Conservation (phyloP, 2,888 invertebrate species). For the Apodemia mormo region DNA sequence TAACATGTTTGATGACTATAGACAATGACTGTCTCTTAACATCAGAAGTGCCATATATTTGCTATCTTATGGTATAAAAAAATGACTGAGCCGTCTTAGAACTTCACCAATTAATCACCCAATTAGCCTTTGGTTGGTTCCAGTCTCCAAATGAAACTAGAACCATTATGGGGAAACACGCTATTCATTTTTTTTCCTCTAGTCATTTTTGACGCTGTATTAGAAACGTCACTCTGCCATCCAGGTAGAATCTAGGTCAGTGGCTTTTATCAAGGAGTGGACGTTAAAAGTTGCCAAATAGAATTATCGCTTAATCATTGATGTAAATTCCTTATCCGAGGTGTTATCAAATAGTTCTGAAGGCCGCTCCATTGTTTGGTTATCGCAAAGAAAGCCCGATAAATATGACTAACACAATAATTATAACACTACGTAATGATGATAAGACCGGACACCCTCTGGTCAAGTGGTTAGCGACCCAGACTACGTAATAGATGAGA, state of each 20-base stretch:
- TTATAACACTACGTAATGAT: slow-evolving; percentile 9
- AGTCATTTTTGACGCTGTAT: neutral
- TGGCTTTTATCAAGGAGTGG: neutral
- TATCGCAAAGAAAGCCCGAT: neutral
- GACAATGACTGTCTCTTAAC: no score
- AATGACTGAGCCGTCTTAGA: no score
- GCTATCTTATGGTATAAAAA: no score
- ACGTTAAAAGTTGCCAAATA: neutral
- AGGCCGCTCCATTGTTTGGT: neutral
- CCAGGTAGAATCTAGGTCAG: neutral
- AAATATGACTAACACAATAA: neutral
- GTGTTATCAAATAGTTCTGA: neutral
- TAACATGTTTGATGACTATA: no score
- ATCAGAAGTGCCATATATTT: no score
- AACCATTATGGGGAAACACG: no score
- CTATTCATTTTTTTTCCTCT: neutral
- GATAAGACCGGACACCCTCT: neutral
- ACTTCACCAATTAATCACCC: no score
- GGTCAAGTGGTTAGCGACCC: neutral
- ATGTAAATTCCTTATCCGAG: neutral
- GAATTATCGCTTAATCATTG: neutral
- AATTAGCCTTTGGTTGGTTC: no score
- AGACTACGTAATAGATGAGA: no score
- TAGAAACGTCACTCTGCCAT: neutral
- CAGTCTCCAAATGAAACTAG: no score